phyloP scores from a whole-genome alignment of 2,888 invertebrate species.

The Operophtera brumata region DNA sequence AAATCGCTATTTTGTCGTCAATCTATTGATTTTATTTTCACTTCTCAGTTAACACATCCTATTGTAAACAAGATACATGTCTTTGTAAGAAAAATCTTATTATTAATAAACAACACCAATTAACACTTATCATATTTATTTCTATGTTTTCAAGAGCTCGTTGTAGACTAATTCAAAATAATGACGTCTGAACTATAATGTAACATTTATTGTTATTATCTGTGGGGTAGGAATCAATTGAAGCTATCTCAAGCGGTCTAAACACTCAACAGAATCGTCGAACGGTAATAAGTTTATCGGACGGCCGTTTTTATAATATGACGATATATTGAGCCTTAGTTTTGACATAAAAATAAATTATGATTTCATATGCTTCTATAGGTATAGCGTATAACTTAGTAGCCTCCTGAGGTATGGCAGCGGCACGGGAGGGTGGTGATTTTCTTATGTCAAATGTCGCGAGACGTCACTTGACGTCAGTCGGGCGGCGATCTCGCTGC shows the following conservation, averaged over 20 bases:
- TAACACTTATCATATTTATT: conserved; percentile 20
- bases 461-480: no score
- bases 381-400: no score
- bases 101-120: conserved; percentile 20
- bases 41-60: not conserved
- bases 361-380: no score
- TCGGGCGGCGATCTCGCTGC: no score
- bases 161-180: conserved; percentile 26
- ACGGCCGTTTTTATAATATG: conserved; percentile 33
- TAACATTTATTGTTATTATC: conserved; percentile 21
- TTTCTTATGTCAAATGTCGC: no score
- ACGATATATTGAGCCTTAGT: conserved; percentile 29
- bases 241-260: conserved; percentile 28
- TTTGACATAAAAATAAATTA: not conserved
- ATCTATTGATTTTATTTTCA: not conserved
- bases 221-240: conserved; percentile 30
- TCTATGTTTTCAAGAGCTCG: conserved; percentile 27
- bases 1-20: not conserved
- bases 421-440: no score
- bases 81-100: conserved; percentile 10
- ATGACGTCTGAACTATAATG: conserved; percentile 34
- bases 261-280: conserved; percentile 21
- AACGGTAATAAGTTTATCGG: conserved; percentile 38
- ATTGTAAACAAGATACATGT: conserved; percentile 2
- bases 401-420: no score